A percentile compares a stretch with the other conserved stretches of the same genome.
phyloP scores from a whole-genome alignment of 2,888 invertebrate genomes.

The Heliconius sara region DNA sequence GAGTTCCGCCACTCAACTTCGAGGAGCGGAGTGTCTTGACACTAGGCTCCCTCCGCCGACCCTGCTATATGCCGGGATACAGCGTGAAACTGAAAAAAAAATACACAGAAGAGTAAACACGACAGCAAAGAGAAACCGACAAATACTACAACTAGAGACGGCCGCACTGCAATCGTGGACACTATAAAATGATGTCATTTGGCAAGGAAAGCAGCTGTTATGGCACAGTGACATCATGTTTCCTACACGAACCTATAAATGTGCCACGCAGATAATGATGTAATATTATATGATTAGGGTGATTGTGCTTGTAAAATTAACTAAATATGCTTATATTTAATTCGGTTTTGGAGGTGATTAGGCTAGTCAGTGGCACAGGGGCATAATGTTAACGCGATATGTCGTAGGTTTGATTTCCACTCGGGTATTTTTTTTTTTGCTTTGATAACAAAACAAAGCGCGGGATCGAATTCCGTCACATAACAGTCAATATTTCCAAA shows the following conservation, averaged over 20 bases:
- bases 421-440: too few species aligned
- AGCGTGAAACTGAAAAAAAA: too few species aligned
- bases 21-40: too few species aligned
- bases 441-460: too few species aligned
- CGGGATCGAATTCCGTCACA: too few species aligned
- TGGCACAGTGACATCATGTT: conserved; percentile 55
- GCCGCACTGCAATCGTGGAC: conserved; percentile 42
- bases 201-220: conserved; percentile 61
- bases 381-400: too few species aligned
- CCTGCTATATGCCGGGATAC: too few species aligned
- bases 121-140: conserved; percentile 29
- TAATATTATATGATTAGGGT: conserved; percentile 27
- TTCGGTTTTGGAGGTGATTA: not conserved
- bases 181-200: conserved; percentile 67
- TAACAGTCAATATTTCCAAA: not conserved
- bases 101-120: conserved; percentile 29
- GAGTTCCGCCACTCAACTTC: too few species aligned
- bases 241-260: conserved; percentile 27
- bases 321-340: not conserved
- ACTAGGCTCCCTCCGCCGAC: too few species aligned
- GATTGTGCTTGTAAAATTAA: conserved; percentile 8
- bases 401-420: too few species aligned
- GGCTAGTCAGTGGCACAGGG: too few species aligned
- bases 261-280: conserved; percentile 23
- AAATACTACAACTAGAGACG: conserved; percentile 36